Evolutionary conservation across 2,797 vertebrate species (phyloP).

Genomic region (Coregonus suidteri): DNA sequence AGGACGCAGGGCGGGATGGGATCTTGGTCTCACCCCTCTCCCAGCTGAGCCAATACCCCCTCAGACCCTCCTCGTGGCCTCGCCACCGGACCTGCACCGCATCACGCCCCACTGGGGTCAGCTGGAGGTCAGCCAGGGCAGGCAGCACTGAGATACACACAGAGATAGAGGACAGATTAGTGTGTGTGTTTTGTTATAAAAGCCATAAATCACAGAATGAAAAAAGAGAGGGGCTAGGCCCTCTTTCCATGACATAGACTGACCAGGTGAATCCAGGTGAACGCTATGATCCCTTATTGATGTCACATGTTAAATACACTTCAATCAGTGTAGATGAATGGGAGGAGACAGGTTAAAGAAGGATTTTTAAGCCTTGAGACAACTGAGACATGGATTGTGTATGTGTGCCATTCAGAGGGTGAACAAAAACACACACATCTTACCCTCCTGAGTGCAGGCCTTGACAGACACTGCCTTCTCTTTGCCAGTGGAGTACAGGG

Average conservation of each 20-base stretch:
- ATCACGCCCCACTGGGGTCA: constrained; percentile 39
- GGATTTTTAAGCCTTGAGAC: too few relatives aligned
- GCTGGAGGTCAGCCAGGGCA: constrained; percentile 55
- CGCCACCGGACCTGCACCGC: constrained; percentile 63
- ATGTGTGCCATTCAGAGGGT: too few relatives aligned
- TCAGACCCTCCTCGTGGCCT: constrained; percentile 47
- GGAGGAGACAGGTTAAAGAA: too few relatives aligned
- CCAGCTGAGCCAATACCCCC: constrained; percentile 75
- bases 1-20: constrained; percentile 23
- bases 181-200: not conserved
- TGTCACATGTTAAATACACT: too few relatives aligned
- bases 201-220: not conserved
- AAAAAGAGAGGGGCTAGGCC: not conserved
- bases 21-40: constrained; percentile 32
- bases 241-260: too few relatives aligned
- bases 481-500: constrained; percentile 76
- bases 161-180: not conserved
- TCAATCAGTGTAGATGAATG: too few relatives aligned
- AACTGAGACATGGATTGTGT: too few relatives aligned
- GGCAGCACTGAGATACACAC: constrained; percentile 42
- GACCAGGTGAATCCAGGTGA: too few relatives aligned
- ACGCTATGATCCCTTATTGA: too few relatives aligned
- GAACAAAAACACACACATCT: not conserved
- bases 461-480: constrained; percentile 85
- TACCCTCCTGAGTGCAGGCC: constrained; percentile 84